Evolutionary conservation across 1,140 invertebrate species (phyloP).

Genomic region (Idris sp.): DNA sequence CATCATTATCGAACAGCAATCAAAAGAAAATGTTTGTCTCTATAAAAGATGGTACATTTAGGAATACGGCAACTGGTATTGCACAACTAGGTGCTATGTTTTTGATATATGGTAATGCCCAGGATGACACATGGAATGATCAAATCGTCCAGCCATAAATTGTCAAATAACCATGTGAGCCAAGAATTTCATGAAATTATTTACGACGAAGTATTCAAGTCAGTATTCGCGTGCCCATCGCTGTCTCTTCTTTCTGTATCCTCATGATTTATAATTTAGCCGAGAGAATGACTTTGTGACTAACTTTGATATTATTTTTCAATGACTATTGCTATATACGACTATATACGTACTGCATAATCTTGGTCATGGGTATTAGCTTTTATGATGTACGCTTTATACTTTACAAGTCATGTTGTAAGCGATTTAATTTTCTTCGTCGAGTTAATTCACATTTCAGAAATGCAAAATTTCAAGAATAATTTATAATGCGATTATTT

Average conservation of each 20-base stretch:
- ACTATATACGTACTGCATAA: too few relatives aligned
- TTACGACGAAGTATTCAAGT: constrained; percentile 66
- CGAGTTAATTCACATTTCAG: too few relatives aligned
- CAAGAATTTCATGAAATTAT: constrained; percentile 69
- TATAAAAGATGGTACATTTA: constrained; percentile 64
- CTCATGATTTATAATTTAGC: constrained; percentile 61
- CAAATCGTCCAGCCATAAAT: constrained; percentile 69
- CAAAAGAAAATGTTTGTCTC: constrained; percentile 36
- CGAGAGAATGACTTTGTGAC: constrained; percentile 18
- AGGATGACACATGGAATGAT: constrained; percentile 71
- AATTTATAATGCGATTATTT: too few relatives aligned
- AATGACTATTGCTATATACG: too few relatives aligned
- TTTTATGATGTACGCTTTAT: too few relatives aligned
- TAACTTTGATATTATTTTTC: constrained; percentile 27
- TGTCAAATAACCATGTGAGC: constrained; percentile 66
- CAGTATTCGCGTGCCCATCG: too few relatives aligned
- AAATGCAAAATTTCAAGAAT: too few relatives aligned
- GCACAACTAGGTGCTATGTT: constrained; percentile 39
- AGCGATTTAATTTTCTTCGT: too few relatives aligned
- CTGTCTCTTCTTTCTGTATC: too few relatives aligned
- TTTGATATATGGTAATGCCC: constrained; percentile 69
- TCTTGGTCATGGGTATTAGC: too few relatives aligned
- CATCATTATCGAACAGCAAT: too few relatives aligned
- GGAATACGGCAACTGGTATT: constrained; percentile 18
- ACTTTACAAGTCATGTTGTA: too few relatives aligned